phyloP scores from a whole-genome alignment of 2,888 invertebrate genomes.

The Fabriciana adippe region DNA sequence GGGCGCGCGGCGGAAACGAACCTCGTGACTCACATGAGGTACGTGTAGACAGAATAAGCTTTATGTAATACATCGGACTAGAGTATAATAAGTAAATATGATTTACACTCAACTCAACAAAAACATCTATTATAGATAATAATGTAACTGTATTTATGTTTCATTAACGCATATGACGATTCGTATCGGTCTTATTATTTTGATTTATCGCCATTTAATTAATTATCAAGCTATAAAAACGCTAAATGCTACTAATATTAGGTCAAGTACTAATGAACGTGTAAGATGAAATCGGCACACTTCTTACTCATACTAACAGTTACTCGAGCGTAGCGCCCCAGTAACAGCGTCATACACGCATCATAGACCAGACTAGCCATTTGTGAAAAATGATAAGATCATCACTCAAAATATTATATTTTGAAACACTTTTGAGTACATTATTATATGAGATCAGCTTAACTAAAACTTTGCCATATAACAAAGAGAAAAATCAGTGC shows the following conservation, averaged over 20 bases:
- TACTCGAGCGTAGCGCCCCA: slow-evolving; percentile 16
- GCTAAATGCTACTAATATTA: not conserved
- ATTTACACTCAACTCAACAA: not conserved
- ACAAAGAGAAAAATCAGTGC: too few relatives aligned
- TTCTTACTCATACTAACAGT: slow-evolving; percentile 5
- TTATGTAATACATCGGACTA: slow-evolving; percentile 6
- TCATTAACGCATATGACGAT: too few relatives aligned
- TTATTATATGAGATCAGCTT: too few relatives aligned
- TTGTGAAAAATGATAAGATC: not conserved
- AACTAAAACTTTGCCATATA: too few relatives aligned
- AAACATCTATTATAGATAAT: not conserved
- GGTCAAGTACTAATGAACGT: slow-evolving; percentile 15
- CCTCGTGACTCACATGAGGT: slow-evolving; percentile 65
- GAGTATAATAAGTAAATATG: not conserved
- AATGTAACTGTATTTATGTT: not conserved
- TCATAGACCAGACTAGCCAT: slow-evolving; percentile 2
- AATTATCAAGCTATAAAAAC: not conserved
- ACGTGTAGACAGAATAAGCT: slow-evolving; percentile 30
- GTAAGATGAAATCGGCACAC: slow-evolving; percentile 18
- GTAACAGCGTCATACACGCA: slow-evolving; percentile 7
- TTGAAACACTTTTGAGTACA: too few relatives aligned
- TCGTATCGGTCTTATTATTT: too few relatives aligned
- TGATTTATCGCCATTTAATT: not conserved
- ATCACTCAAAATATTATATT: too few relatives aligned
- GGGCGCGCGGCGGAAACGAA: slow-evolving; percentile 53